Base-by-base conservation (phyloP, 2,797 vertebrate genomes). In the Galago senegalensis region DNA sequence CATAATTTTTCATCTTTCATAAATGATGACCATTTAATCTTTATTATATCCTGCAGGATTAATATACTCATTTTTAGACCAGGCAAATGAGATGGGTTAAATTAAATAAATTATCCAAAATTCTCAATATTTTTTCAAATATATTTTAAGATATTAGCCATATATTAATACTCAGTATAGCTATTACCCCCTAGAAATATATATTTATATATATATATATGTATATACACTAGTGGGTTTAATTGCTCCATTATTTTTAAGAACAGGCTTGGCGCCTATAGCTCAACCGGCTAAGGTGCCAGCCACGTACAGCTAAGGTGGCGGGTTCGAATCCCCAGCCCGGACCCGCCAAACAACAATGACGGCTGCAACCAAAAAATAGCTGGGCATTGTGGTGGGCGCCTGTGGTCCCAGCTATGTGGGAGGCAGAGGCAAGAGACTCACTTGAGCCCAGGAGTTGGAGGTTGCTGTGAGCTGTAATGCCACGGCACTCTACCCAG, bases 221-320 rank as follows among this genome's bases (percentile, higher is more conserved):
- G 14, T 10, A 75, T 34, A 69, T 86, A 40, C 2, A 56, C 37
- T 27, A 46, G 21, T 70, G 3, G 16, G 27, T 63, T 61, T 89
- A 93, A 77, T 87, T 94, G 34, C 8, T 77, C 2, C 53, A n/a
- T 73, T 89, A 20, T 83, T 87, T 86, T 91, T 82, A 67, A 72
- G 40, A 91, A 81, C 34, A 34, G 5, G 40, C 40, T 40, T 5
- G 40, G 5, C 40, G 40, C 40, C 40, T 40, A 5, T 40, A 5
- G 40, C 40, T 40, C 40, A 40, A 40, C 5, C 40, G 40, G 40
- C 40, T 40, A 40, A 40, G 40, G 40, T 5, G 5, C 40, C 40
- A 40, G 40, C 40, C 40, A 40, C 40, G 40, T 40, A 40, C 40
- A 40, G 4, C 40, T 40, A 40, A 40, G 40, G 40, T 40, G 40